Base-by-base conservation (phyloP, 1,140 invertebrate species). In the Ephestia elutella region DNA sequence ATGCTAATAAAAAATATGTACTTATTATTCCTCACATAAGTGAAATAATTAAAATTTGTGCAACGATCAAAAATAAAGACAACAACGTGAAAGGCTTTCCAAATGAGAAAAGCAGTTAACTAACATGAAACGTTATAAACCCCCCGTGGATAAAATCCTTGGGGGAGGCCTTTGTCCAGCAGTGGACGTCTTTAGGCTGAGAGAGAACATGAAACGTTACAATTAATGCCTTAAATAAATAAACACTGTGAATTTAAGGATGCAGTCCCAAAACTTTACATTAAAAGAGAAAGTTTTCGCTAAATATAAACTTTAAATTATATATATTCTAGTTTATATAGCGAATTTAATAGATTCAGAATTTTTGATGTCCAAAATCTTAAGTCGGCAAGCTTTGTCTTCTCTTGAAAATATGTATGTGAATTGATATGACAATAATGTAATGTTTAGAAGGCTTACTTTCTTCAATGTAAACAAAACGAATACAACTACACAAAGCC, bases 101-200 rank as follows among this genome's bases (percentile, higher is more conserved):
- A 44, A 44, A 44, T 44, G 38, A 44, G 38, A 15, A 44, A 44
- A 15, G 15, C 38, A 44, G 38, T 44, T 44, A 44, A 44, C n/a
- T n/a, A n/a, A n/a, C 32, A 38, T 38, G 32, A 38, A 38, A 38
- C 32, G 32, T 38, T 38, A n/a, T n/a, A n/a, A n/a, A n/a, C n/a
- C n/a, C n/a, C n/a, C n/a, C n/a, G n/a, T n/a, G n/a, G n/a, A n/a
- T n/a, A n/a, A n/a, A n/a, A n/a, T n/a, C n/a, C n/a, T n/a, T n/a
- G n/a, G n/a, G n/a, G n/a, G n/a, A n/a, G n/a, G n/a, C n/a, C n/a
- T n/a, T n/a, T n/a, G n/a, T n/a, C n/a, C n/a, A n/a, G n/a, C n/a
- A n/a, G n/a, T n/a, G n/a, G n/a, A n/a, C n/a, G n/a, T n/a, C n/a
- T n/a, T n/a, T n/a, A n/a, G n/a, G n/a, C n/a, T n/a, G n/a, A n/a